Conservation (phyloP, 2,113 vertebrate species). For the Semnornis frantzii region DNA sequence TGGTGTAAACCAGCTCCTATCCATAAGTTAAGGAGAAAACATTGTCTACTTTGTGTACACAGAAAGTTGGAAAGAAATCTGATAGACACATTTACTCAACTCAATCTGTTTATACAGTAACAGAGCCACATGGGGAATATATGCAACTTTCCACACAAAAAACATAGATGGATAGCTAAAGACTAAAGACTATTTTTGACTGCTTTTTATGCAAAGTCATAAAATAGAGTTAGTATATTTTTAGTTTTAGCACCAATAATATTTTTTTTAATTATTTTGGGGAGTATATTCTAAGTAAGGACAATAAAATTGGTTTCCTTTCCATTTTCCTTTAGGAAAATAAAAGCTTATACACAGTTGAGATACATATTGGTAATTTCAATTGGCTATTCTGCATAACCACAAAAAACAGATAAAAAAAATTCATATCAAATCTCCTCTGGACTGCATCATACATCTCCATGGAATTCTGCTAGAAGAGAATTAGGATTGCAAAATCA, state of each 20-base stretch:
- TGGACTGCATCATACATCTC: background rate
- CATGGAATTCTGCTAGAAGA: background rate
- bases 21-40: conserved; percentile 21
- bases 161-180: background rate
- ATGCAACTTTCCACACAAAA: conserved; percentile 14
- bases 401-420: background rate
- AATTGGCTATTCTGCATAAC: background rate
- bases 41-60: background rate
- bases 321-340: background rate
- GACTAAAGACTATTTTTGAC: background rate
- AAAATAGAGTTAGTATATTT: background rate
- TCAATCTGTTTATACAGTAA: background rate
- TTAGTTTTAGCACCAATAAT: background rate
- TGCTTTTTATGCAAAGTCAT: background rate
- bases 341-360: background rate
- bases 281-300: background rate
- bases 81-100: conserved; percentile 5
- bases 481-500: background rate
- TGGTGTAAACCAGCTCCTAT: conserved; percentile 36
- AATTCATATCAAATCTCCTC: background rate
- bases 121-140: conserved; percentile 17
- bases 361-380: background rate
- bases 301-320: background rate
- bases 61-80: conserved; percentile 21
- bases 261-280: background rate